Conservation (phyloP, 2,113 vertebrate genomes). For the Pluvianellus socialis region DNA sequence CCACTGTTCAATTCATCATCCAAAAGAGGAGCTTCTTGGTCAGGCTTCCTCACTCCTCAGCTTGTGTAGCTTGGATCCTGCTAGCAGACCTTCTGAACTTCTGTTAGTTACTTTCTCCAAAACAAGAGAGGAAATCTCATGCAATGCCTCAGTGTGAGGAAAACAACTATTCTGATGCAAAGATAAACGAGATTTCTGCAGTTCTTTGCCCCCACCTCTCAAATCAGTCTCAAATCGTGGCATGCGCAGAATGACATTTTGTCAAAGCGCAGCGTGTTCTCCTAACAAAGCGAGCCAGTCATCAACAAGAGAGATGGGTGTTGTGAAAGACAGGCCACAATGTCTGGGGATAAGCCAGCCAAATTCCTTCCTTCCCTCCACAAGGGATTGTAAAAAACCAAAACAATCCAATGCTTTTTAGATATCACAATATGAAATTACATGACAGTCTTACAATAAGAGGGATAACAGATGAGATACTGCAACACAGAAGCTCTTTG, state of each 20-base stretch:
- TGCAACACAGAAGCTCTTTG: neutral
- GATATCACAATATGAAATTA: neutral
- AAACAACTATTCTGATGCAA: neutral
- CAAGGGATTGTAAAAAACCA: neutral
- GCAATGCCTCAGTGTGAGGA: neutral
- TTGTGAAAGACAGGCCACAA: neutral
- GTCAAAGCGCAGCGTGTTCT: neutral
- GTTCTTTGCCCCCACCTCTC: neutral
- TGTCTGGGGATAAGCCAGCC: neutral
- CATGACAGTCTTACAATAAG: neutral
- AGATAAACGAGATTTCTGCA: neutral
- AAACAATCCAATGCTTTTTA: neutral
- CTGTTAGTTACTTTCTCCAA: neutral
- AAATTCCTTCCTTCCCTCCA: neutral
- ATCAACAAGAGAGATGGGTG: neutral
- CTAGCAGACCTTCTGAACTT: neutral
- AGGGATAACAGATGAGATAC: neutral
- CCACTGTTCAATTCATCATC: neutral
- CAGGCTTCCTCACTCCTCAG: neutral
- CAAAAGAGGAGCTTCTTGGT: neutral
- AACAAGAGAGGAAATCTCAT: neutral
- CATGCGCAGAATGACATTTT: neutral
- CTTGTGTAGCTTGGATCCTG: neutral
- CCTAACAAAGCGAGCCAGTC: neutral
- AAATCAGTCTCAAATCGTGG: neutral